Percentiles rank a stretch among this genome's conserved stretches.
These are phyloP conservation scores for Lutjanus campechanus DNA, from an alignment of 2,797 vertebrate species.

Conservation along the genomic window DNA sequence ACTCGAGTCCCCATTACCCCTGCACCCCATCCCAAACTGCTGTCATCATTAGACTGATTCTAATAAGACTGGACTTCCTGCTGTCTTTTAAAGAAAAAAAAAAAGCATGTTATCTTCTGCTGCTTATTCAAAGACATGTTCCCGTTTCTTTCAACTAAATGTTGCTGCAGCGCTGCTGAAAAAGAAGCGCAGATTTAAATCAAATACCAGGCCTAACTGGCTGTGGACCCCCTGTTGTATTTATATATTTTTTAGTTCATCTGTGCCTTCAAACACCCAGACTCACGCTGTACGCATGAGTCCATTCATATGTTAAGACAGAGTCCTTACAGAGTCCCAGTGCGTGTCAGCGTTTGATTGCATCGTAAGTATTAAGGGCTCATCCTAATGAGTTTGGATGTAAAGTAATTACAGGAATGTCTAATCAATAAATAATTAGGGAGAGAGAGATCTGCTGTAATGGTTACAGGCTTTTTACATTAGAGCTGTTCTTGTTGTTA, in stretches of 20 bases:
- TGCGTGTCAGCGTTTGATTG: slow-evolving; percentile 20
- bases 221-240: slow-evolving; percentile 19
- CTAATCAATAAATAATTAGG: slow-evolving; percentile 62
- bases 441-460: slow-evolving; percentile 19
- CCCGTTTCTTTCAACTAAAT: slow-evolving; percentile 25
- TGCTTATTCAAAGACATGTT: slow-evolving; percentile 12
- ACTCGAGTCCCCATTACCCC: not conserved
- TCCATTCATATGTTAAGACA: slow-evolving; percentile 5
- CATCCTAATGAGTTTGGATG: slow-evolving; percentile 50
- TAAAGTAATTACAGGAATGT: slow-evolving; percentile 50
- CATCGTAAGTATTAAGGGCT: slow-evolving; percentile 27
- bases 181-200: slow-evolving; percentile 9
- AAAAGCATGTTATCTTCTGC: not conserved
- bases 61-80: not conserved
- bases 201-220: not conserved
- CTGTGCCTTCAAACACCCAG: not conserved
- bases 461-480: slow-evolving; percentile 4
- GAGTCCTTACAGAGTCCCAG: slow-evolving; percentile 1
- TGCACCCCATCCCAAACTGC: not conserved
- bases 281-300: not conserved
- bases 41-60: slow-evolving; percentile 11
- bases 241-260: not conserved
- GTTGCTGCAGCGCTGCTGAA: not conserved
- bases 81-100: slow-evolving; percentile 13
- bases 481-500: slow-evolving; percentile 7